Conservation (phyloP, 2,113 vertebrate species). For the Meleagris gallopavo region DNA sequence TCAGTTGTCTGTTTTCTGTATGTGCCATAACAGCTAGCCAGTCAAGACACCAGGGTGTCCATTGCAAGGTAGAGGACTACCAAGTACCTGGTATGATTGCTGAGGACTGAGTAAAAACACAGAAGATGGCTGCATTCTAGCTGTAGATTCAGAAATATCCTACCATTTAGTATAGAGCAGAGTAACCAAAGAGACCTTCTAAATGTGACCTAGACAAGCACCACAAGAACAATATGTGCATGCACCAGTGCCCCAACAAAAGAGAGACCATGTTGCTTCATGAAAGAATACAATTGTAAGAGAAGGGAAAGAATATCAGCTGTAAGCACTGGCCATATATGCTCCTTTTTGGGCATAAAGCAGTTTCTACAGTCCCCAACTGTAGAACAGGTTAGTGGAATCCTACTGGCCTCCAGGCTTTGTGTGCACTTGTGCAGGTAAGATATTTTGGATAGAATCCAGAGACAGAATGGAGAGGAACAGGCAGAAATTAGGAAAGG, state of each 20-base stretch:
- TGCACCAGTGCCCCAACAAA: rapidly evolving
- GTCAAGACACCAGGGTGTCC: neutral
- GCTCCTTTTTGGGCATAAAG: neutral
- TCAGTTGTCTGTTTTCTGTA: neutral
- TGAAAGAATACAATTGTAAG: neutral
- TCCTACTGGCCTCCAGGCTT: neutral
- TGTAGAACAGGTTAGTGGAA: neutral
- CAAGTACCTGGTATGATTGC: neutral
- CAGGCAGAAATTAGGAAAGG: neutral
- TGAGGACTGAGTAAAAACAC: neutral
- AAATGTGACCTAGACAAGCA: neutral
- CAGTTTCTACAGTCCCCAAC: neutral
- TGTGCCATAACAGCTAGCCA: neutral
- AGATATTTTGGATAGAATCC: neutral
- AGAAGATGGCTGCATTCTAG: neutral
- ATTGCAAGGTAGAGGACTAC: neutral
- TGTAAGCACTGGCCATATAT: neutral
- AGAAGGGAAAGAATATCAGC: neutral
- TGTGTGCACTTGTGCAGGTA: rapidly evolving
- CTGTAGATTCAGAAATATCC: neutral
- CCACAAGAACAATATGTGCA: neutral
- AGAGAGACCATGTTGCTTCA: neutral
- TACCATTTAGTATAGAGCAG: neutral
- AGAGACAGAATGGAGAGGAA: neutral
- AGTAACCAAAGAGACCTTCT: neutral